Evolutionary conservation across 2,888 invertebrate species (phyloP), one percentile per base, ranked within the genome.

Genomic region (Drosophila birchii): DNA sequence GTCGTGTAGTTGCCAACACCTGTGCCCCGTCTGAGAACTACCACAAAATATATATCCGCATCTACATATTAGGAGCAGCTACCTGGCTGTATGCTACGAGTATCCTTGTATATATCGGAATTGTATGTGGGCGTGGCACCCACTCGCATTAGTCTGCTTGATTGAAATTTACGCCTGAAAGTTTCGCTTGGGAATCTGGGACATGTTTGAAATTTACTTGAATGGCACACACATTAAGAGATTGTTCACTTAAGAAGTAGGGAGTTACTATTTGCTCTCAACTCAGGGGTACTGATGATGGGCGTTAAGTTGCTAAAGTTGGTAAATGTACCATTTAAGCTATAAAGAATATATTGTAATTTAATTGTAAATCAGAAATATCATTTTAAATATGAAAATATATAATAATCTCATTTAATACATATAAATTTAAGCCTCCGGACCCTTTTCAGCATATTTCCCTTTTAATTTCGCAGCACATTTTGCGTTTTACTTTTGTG

Each of bases 91-190:
- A 58, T 63, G 16, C 51, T 51, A 20, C 14, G 51, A 74, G 38
- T 45, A 63, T 23, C 53, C 49, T 51, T 32, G 23, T 53, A 53
- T 53, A 56, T 66, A 78, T 67, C 55, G 69, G 76, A 86, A 67
- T 84, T 72, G 66, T 68, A 56, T 63, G 73, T 72, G 77, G 75
- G 79, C 72, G 72, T 72, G 74, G 55, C 62, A 51, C 43, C 26
- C 34, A 41, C 39, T 54, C 55, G 59, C 77, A 71, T 71, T 81
- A 77, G 54, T 70, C 67, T 59, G 66, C 58, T 63, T 87, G 85
- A 82, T 84, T 85, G 78, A 81, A 87, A 84, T 79, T 81, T 71
- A 81, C 77, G 81, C 77, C 79, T 64, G 49, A 60, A 70, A 76
- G 74, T 76, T 76, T 76, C 44, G 36, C 38, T n/a, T 26, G 16